Conservation (phyloP, 2,113 vertebrate genomes). For the Heterochromis multidens region DNA sequence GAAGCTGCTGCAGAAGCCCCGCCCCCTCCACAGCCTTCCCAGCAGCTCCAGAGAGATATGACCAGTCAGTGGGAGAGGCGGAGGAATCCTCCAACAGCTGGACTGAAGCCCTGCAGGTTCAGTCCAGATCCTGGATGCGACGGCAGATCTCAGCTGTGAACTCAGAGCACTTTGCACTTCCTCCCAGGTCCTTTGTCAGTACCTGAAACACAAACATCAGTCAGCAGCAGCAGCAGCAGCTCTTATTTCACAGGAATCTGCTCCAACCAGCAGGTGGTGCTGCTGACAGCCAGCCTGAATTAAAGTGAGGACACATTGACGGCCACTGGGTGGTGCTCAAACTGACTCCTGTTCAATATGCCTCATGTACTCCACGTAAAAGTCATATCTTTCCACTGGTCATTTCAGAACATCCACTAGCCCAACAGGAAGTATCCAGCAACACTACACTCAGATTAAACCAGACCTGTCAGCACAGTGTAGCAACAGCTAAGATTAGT, state of each 20-base stretch:
- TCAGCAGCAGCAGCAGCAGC: neutral
- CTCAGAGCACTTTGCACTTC: constrained; percentile 89
- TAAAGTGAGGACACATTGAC: accelerated
- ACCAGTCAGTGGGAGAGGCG: neutral
- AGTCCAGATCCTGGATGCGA: constrained; percentile 80
- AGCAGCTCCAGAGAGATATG: neutral
- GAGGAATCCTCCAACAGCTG: neutral
- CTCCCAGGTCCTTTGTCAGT: constrained; percentile 92
- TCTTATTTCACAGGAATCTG: neutral
- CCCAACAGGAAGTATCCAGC: neutral
- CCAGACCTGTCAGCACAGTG: neutral
- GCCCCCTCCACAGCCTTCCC: neutral
- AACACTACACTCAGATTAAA: neutral
- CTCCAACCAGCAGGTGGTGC: neutral
- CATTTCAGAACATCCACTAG: neutral
- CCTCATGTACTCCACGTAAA: neutral
- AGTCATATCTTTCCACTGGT: neutral
- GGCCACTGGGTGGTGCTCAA: neutral
- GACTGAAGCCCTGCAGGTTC: neutral
- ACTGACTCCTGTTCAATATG: neutral
- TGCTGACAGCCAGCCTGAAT: neutral
- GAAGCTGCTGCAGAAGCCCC: constrained; percentile 3
- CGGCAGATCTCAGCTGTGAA: constrained; percentile 92
- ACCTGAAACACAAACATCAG: constrained; percentile 67
- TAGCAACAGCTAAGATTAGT: too few relatives aligned